phyloP scores from a whole-genome alignment of 1,140 invertebrate species.

The Anastatus disparis region DNA sequence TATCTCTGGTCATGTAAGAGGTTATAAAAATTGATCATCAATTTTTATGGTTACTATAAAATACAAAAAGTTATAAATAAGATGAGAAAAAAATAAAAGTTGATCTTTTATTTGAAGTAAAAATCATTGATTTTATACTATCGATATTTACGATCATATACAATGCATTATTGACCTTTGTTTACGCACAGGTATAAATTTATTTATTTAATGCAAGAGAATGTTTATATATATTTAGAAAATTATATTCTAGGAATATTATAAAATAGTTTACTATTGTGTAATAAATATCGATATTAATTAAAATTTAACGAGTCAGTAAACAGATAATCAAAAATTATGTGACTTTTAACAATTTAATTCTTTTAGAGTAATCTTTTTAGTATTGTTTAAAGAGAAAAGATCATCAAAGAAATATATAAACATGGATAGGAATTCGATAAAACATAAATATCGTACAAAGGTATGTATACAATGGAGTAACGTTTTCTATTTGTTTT shows the following conservation, averaged over 20 bases:
- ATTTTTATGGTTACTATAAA: neutral
- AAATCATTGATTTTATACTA: neutral
- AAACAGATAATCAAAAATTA: no score
- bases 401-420: slow-evolving; percentile 9
- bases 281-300: no score
- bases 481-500: slow-evolving; percentile 15
- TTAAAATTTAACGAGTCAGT: no score
- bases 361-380: no score
- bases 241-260: no score
- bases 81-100: neutral
- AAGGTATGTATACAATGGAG: neutral
- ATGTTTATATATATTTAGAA: no score
- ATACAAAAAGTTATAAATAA: neutral
- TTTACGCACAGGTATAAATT: no score
- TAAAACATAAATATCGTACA: slow-evolving; percentile 20
- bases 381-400: no score
- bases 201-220: no score
- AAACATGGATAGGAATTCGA: slow-evolving; percentile 23
- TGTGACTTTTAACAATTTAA: no score
- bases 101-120: neutral
- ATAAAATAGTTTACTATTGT: no score
- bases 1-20: neutral
- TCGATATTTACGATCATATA: neutral
- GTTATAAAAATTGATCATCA: slow-evolving; percentile 8
- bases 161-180: neutral